A percentile compares a stretch with the other conserved stretches of the same genome.
phyloP scores from a whole-genome alignment of 2,888 invertebrate species.

The Drosophila dives region DNA sequence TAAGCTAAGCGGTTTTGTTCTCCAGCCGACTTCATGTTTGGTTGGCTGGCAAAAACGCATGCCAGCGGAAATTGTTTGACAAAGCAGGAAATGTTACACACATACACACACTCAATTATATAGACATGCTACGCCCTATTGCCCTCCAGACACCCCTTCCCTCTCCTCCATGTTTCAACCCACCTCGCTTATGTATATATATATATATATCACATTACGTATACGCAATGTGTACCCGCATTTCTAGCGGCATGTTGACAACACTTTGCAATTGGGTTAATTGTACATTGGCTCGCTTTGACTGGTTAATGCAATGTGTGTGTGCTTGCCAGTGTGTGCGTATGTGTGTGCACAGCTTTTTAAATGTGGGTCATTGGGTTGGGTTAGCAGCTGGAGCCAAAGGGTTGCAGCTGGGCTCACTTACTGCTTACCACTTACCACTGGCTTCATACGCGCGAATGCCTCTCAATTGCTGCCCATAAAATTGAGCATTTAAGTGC shows the following conservation, averaged over 20 bases:
- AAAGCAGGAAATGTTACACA: constrained; percentile 68
- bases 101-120: constrained; percentile 48
- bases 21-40: constrained; percentile 35
- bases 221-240: constrained; percentile 64
- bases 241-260: constrained; percentile 72
- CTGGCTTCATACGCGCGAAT: constrained; percentile 15
- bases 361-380: constrained; percentile 68
- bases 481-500: constrained; percentile 44
- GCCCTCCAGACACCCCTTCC: not conserved
- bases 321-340: constrained; percentile 1
- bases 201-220: constrained; percentile 47
- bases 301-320: constrained; percentile 32
- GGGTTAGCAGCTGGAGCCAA: not conserved
- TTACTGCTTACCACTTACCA: not conserved
- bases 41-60: constrained; percentile 37
- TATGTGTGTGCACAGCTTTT: constrained; percentile 21
- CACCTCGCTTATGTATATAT: not conserved
- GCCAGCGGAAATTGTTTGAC: constrained; percentile 74
- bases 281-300: constrained; percentile 69
- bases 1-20: constrained; percentile 28
- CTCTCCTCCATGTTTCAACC: not conserved
- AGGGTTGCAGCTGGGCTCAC: constrained; percentile 3
- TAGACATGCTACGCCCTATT: constrained; percentile 30
- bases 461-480: constrained; percentile 24
- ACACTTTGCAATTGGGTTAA: constrained; percentile 79